Conservation (phyloP, 2,797 vertebrate species). For the Galagoides demidoff region DNA sequence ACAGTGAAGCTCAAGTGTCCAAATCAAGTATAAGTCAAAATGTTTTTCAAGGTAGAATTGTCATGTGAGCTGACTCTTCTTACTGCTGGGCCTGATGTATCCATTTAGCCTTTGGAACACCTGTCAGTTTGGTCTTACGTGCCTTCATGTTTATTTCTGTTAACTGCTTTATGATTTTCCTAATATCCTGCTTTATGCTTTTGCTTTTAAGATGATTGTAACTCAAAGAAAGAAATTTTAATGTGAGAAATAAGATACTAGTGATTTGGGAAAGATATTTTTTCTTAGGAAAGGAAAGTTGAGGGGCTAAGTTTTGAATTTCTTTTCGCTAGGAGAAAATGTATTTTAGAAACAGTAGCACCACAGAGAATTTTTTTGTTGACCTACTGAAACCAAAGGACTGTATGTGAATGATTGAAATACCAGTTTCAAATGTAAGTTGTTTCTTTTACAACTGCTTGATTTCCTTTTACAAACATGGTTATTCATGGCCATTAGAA, state of each 20-base stretch:
- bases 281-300: background rate
- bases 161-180: background rate
- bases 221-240: background rate
- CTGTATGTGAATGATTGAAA: background rate
- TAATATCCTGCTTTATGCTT: background rate
- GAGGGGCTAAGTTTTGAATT: conserved; percentile 44
- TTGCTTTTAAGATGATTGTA: conserved; percentile 12
- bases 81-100: background rate
- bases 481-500: background rate
- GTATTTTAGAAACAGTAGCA: background rate
- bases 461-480: background rate
- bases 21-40: background rate
- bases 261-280: conserved; percentile 5
- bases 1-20: background rate
- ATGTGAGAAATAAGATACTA: background rate
- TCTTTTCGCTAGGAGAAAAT: conserved; percentile 40
- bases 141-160: background rate
- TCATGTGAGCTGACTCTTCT: background rate
- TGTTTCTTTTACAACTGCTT: background rate
- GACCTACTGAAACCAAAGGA: background rate
- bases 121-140: background rate
- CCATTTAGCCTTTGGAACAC: background rate
- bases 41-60: background rate
- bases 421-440: background rate
- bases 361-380: background rate